These are phyloP conservation scores for Polia nebulosa DNA, from an alignment of 2,888 invertebrate species.

Conservation along the genomic window DNA sequence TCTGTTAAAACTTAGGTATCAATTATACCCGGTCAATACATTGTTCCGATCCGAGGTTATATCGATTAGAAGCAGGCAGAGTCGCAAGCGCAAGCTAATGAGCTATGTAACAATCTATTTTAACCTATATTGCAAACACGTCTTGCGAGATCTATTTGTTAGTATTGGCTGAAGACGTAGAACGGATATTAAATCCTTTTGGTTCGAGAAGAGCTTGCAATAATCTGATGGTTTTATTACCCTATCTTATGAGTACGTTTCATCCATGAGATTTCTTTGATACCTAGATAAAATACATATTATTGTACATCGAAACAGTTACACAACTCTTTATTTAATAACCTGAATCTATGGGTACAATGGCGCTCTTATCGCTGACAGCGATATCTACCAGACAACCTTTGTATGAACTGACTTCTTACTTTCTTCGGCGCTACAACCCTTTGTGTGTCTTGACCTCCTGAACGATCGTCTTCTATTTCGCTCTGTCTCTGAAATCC, in stretches of 20 bases:
- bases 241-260: not conserved
- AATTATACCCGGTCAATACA: conserved; percentile 18
- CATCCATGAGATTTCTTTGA: not conserved
- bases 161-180: conserved; percentile 3
- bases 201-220: not conserved
- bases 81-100: conserved; percentile 45
- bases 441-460: too few relatives aligned
- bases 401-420: too few relatives aligned
- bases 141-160: conserved; percentile 7
- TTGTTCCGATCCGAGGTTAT: conserved; percentile 41
- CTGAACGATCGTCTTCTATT: too few relatives aligned
- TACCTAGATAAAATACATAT: too few relatives aligned
- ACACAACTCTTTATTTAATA: too few relatives aligned
- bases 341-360: too few relatives aligned
- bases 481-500: too few relatives aligned
- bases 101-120: conserved; percentile 50
- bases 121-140: conserved; percentile 35
- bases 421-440: too few relatives aligned
- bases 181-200: not conserved
- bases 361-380: too few relatives aligned
- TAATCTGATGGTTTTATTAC: too few relatives aligned
- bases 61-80: conserved; percentile 36
- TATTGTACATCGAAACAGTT: too few relatives aligned
- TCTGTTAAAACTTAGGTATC: conserved; percentile 13
- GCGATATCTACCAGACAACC: too few relatives aligned